Evolutionary conservation across 2,113 vertebrate species (phyloP).

Genomic region (Okapia johnstoni): DNA sequence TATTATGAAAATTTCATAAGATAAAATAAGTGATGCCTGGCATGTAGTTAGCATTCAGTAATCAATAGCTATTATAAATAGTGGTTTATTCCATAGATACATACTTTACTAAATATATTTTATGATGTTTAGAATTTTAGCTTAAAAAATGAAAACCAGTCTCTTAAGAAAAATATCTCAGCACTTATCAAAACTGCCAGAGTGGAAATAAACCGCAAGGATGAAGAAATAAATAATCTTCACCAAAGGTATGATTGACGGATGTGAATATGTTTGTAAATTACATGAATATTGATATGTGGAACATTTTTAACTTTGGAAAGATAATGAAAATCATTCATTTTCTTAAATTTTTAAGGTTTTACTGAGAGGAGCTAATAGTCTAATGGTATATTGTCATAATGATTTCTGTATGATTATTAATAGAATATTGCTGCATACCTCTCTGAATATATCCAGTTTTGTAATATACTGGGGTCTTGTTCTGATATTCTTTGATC

Average conservation of each 20-base stretch:
- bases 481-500: neutral
- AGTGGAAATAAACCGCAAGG: conserved; percentile 93
- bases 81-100: neutral
- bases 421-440: neutral
- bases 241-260: conserved; percentile 83
- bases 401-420: neutral
- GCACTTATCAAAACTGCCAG: conserved; percentile 94
- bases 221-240: conserved; percentile 93
- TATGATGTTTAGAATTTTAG: conserved; percentile 84
- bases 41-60: neutral
- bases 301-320: neutral
- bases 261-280: neutral
- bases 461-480: conserved; percentile 9
- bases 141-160: conserved; percentile 89
- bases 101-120: conserved; percentile 46
- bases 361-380: neutral
- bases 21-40: neutral
- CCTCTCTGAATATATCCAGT: neutral
- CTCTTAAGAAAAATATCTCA: conserved; percentile 96
- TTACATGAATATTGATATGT: neutral
- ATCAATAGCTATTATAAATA: neutral
- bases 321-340: neutral
- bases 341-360: conserved; percentile 34
- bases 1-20: neutral
- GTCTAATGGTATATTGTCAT: neutral